Conservation (phyloP, 2,113 vertebrate genomes). For the Garra rufa region DNA sequence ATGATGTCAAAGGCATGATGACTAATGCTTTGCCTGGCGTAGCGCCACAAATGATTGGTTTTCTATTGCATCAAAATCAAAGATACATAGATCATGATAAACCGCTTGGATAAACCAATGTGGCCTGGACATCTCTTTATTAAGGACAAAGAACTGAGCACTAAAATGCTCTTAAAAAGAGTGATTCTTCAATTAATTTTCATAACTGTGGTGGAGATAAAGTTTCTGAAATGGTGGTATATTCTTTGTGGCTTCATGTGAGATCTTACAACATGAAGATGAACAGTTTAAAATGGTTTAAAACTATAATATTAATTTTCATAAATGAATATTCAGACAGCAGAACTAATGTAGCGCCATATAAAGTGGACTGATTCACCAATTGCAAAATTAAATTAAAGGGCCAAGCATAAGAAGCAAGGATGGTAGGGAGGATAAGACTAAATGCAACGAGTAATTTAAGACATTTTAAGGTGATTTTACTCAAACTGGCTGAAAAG, state of each 20-base stretch:
- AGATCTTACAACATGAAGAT: neutral
- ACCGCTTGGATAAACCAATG: slow-evolving; percentile 73
- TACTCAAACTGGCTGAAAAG: no score
- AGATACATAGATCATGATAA: slow-evolving; percentile 84
- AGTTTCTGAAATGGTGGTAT: neutral
- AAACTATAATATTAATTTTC: neutral
- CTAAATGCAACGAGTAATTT: no score
- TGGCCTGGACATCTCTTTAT: slow-evolving; percentile 70
- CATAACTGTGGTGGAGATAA: neutral
- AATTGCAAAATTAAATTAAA: no score
- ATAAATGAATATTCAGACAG: neutral
- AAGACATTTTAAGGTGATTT: neutral
- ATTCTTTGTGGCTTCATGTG: neutral
- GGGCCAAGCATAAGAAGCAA: neutral
- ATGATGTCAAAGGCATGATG: slow-evolving; percentile 81
- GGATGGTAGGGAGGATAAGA: neutral
- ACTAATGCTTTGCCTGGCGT: slow-evolving; percentile 78
- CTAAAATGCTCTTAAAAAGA: slow-evolving; percentile 57
- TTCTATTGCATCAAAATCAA: slow-evolving; percentile 83
- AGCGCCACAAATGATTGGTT: slow-evolving; percentile 80
- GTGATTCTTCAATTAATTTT: slow-evolving; percentile 44
- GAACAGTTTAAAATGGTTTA: neutral
- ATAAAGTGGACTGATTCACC: neutral
- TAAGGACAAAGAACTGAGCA: slow-evolving; percentile 68
- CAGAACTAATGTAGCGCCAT: neutral